These are phyloP conservation scores for Polydesmus complanatus DNA, from an alignment of 2,888 invertebrate genomes.

Conservation along the genomic window DNA sequence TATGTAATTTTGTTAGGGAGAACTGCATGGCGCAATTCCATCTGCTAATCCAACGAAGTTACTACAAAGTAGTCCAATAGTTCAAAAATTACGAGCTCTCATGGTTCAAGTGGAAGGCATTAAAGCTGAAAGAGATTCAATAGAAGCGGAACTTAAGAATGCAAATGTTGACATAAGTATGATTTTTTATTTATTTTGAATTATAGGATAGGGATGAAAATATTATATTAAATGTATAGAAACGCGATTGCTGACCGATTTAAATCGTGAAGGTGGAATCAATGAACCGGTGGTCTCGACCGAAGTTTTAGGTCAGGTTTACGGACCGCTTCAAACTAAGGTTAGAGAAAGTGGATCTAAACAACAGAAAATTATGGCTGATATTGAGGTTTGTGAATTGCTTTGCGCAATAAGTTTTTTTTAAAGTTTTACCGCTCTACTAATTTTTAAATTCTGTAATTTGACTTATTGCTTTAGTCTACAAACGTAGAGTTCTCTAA, in stretches of 20 bases:
- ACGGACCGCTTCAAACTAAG: constrained; percentile 62
- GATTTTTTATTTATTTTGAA: constrained; percentile 18
- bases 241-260: constrained; percentile 55
- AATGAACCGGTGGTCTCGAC: constrained; percentile 60
- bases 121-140: constrained; percentile 74
- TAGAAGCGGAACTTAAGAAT: constrained; percentile 73
- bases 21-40: constrained; percentile 56
- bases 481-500: constrained; percentile 45
- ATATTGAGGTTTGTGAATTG: constrained; percentile 44
- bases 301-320: constrained; percentile 55
- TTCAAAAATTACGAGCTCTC: constrained; percentile 51
- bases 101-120: constrained; percentile 73
- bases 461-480: background rate
- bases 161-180: constrained; percentile 61
- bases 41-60: constrained; percentile 35
- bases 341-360: constrained; percentile 48
- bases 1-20: constrained; percentile 32
- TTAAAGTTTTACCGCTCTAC: background rate
- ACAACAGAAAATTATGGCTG: constrained; percentile 52
- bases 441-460: background rate
- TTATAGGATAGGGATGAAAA: background rate
- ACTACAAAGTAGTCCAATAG: constrained; percentile 44
- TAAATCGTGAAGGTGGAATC: constrained; percentile 61
- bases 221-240: constrained; percentile 29
- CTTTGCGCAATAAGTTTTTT: background rate